Evolutionary conservation across 2,113 vertebrate genomes (phyloP), one percentile per base, ranked within the genome.

Genomic region (Xenopus tropicalis): DNA sequence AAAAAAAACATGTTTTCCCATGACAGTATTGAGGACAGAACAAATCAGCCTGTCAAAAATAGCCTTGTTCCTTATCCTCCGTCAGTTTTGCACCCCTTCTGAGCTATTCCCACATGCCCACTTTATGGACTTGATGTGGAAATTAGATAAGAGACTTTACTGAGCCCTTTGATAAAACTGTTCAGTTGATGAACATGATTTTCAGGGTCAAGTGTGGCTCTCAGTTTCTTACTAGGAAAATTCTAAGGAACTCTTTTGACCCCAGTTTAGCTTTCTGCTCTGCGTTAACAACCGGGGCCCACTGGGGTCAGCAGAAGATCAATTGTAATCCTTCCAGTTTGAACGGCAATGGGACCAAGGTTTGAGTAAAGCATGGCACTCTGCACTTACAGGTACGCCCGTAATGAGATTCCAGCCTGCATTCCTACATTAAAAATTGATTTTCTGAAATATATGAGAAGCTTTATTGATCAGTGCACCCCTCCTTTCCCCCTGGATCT

Each of bases 351-450:
- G n/a, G 23, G 65, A 68, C 44, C 43, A 10, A 17, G 37, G 43
- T 24, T 68, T 14, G 24, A 61, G 65, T 24, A 14, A n/a, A n/a
- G 23, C 14, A 54, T 12, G 29, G 58, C 44, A 58, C 10, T 23
- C 56, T 44, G 56, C 65, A 74, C 57, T 69, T 74, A 52, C 20
- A 74, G 65, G 72, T 68, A 14, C 23, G 23, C 52, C 65, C 17
- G 24, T 74, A 68, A 74, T 74, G 66, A 69, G 57, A 74, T 62
- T 62, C 65, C 57, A 48, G 44, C 24, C 54, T 68, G 23, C 65
- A 14, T 74, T 69, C 65, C 57, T 69, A 74, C 72, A 74, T 74
- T 68, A 74, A 68, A 68, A 14, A 74, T 74, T 68, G 65, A 74
- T 74, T 74, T 74, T 66, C 64, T 62, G 20, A n/a, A 74, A 69